Evolutionary conservation across 2,888 invertebrate genomes (phyloP), one percentile per base, ranked within the genome.

Genomic region (Yponomeuta sedellus): DNA sequence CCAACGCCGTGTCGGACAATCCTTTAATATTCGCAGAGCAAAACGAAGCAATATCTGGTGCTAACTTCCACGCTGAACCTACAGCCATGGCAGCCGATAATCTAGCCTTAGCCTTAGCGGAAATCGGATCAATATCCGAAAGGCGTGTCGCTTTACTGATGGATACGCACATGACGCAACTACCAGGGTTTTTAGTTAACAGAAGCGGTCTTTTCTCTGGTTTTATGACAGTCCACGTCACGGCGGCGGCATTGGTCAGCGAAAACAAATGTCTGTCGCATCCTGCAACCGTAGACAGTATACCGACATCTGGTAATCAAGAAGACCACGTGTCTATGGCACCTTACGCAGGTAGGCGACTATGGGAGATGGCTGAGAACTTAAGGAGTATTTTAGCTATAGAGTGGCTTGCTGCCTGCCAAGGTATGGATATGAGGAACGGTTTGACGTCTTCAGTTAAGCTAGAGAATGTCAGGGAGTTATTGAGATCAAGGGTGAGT

Each of bases 241-340:
- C 66, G 11, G 25, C 64, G 44, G 63, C 66, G 12, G 66, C 66
- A 2, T 20, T 66, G 12, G 66, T 58, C 20, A 66, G 66, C 52
- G 66, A 66, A 40, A 66, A 66, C 40, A 66, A 66, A 19, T 34
- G 19, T 4, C 22, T 66, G 20, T 62, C 66, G 4, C 57, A 63
- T 64, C 66, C 66, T 10, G 11, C 34, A 34, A 63, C 61, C 22
- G 63, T 66, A 12, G 66, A 66, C 28, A 66, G 63, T 58, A 66
- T 66, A 52, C 66, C 66, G n/a, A 66, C 66, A 16, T 66, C 66
- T 5, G 66, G 56, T 11, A 66, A 66, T 25, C 66, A 66, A 25
- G 66, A 66, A n/a, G 66, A 66, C 22, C 66, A 66, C 44, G 66
- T 66, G 1, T 66, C 66, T 2, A 66, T 66, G 66, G 66, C 66